Base-by-base conservation (phyloP, 2,888 invertebrate genomes). In the Perithous albicinctus region DNA sequence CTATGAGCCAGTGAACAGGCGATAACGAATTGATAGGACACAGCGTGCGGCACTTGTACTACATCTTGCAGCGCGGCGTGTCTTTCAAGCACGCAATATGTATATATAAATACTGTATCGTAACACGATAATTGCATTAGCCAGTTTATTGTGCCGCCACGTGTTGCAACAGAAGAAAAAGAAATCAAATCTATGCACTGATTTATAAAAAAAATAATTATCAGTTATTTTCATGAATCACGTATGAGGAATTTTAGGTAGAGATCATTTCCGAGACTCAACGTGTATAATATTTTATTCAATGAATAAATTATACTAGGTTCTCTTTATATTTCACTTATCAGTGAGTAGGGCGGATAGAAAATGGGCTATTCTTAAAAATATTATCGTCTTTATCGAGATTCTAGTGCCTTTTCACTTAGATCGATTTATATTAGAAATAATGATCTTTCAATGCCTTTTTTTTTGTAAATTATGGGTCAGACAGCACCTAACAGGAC, bases 81-180 rank as follows among this genome's bases (percentile, higher is more conserved):
- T 51, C 56, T 66, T 80, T 59, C 46, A 72, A 48, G n/a, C 72
- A 61, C 67, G 67, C 78, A 74, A 23, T 10, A 48, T 10, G 35
- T 48, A 66, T 10, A 59, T 48, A 66, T 70, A 77, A 76, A 78
- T 76, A 41, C 48, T 41, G 54, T 78, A 85, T 84, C 82, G 84
- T 81, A 76, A 85, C 85, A 83, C 80, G 83, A 78, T 85, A 84
- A 85, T 84, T 85, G 84, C 83, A 84, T 85, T 84, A 85, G 82
- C 80, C 78, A 66, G 72, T 83, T 84, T 79, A 72, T 78, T 38
- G 64, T 61, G 48, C 66, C 51, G 67, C 26, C 32, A 18, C 23
- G 35, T 1, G 38, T 56, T 12, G 26, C n/a, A n/a, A n/a, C n/a
- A n/a, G n/a, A n/a, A 32, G 46, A 15, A 73, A 18, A 54, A 56